Base-by-base conservation (phyloP, 1,140 invertebrate genomes). In the Listronotus oregonensis region DNA sequence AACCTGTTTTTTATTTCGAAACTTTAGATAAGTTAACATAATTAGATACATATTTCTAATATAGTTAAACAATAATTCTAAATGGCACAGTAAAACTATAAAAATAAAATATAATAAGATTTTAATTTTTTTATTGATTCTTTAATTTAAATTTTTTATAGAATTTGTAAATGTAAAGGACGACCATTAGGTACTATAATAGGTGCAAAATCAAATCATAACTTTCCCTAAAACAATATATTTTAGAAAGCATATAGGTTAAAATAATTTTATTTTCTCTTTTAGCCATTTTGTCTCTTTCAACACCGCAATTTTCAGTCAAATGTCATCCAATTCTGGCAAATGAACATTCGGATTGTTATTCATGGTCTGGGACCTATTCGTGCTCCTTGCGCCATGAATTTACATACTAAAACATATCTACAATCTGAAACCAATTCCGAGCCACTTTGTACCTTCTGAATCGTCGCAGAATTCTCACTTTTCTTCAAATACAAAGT, bases 341-440 rank as follows among this genome's bases (percentile, higher is more conserved):
- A 65, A 60, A 64, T 64, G 64, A 66, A 67, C 59, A 69, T 58
- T 69, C 68, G 65, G 68, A 71, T 76, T 76, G 73, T 39, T 76
- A 76, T 76, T 76, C 75, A 76, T 76, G 75, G 75, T 67, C 60
- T 76, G 75, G 75, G 75, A 76, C 75, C 61, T 73, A 73, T 18
- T 75, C 69, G 57, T 68, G 60, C 73, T 75, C 70, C 71, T 75
- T 75, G 74, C 73, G 73, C 70, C 63, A 64, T 57, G 66, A 72
- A 77, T 77, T 77, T 75, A 73, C 75, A 77, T 77, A 77, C 75
- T 73, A 75, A 77, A 77, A 77, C 73, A 71, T 69, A 68, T 72
- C 66, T 61, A 70, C 70, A 71, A 72, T 72, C 67, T 59, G 72
- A 66, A 73, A 66, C 66, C 71, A 74, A 73, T 74, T 74, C 70